Conservation (phyloP, 2,113 vertebrate genomes). For the Plestiodon gilberti region DNA sequence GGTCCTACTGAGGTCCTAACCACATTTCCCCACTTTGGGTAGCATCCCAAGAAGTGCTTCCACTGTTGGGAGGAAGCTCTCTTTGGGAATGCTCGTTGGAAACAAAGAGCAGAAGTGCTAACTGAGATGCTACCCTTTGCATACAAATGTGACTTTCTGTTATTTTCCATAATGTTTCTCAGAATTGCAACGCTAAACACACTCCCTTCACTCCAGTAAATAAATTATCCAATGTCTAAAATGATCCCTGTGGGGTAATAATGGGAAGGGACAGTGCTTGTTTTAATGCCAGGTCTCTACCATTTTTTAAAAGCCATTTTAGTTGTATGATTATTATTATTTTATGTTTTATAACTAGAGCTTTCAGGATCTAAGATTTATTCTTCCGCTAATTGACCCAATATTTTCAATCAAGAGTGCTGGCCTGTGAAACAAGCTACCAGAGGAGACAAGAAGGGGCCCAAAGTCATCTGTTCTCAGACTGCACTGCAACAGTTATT, state of each 20-base stretch:
- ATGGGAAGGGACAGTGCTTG: neutral
- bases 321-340: neutral
- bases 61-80: too few relatives aligned
- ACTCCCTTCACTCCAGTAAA: too few relatives aligned
- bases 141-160: too few relatives aligned
- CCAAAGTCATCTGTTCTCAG: neutral
- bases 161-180: neutral
- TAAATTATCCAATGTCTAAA: neutral
- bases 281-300: neutral
- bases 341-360: neutral
- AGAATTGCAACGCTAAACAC: neutral
- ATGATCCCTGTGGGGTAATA: neutral
- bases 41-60: too few relatives aligned
- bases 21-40: too few relatives aligned
- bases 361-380: neutral
- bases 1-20: too few relatives aligned
- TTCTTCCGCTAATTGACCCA: neutral
- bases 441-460: neutral
- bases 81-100: too few relatives aligned
- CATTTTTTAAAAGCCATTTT: neutral
- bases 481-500: neutral
- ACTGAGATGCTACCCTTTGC: too few relatives aligned
- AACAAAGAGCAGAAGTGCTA: too few relatives aligned
- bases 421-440: neutral
- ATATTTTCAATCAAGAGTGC: neutral